Base-by-base conservation (phyloP, 2,888 invertebrate genomes). In the Notocelia uddmanniana region DNA sequence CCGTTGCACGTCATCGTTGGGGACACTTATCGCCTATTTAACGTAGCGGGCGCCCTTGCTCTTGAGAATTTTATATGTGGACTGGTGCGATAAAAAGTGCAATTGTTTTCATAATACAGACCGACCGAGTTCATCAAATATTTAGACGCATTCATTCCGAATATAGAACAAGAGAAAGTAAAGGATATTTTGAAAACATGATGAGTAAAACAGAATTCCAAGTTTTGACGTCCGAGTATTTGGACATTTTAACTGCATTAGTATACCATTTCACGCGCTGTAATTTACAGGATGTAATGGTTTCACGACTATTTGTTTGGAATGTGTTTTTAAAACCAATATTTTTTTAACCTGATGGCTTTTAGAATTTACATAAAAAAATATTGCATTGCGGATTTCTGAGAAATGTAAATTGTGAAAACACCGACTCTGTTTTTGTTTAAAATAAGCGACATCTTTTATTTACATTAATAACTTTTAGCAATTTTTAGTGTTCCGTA, bases 11-110 rank as follows among this genome's bases (percentile, higher is more conserved):
- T 73, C 74, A 74, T n/a, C 19, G 67, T 74, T 74, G 74, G 76
- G 81, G 77, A 79, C 85, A 88, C 86, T 88, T 87, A 89, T 83
- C 85, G 80, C 81, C 78, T 80, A 81, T 85, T 87, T 89, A 87
- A 83, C 83, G 77, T 78, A 82, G 84, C 77, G 81, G 79, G 75
- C 80, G 85, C 84, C 87, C 87, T 86, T 85, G 88, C 86, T 86
- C 83, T 86, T 87, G 80, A 78, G 77, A 70, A 74, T 70, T 70
- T 79, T 79, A 80, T 81, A 82, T 77, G 78, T 77, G 67, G 60
- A 72, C 71, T 48, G 66, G 59, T 55, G 48, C 18, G 60, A 15
- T 37, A 19, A 48, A 48, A 72, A 72, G 71, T 62, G 54, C 54
- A 64, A 15, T 37, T 19, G 37, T 37, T 64, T 52, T 54, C 48